Percentiles rank a stretch among this genome's conserved stretches.
Evolutionary conservation across 1,140 invertebrate genomes (phyloP).

Genomic region (Drosophila nikananu): DNA sequence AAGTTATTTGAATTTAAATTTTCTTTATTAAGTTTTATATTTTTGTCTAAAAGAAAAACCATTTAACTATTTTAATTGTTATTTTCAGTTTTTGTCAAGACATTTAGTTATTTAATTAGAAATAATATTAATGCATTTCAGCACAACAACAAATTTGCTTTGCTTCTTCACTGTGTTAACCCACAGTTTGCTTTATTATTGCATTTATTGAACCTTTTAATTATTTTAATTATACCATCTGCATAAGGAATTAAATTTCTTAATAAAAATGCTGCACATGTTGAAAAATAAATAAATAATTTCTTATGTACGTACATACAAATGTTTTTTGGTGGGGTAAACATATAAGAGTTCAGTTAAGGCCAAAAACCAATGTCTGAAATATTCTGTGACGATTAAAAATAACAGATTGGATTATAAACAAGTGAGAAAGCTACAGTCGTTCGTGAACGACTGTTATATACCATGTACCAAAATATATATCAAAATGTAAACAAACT

Average conservation of each 20-base stretch:
- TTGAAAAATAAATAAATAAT: constrained; percentile 19
- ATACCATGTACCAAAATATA: too few relatives aligned
- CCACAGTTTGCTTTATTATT: background rate
- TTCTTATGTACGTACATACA: background rate
- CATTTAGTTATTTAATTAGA: background rate
- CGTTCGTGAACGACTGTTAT: too few relatives aligned
- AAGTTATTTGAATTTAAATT: constrained; percentile 4
- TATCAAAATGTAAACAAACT: too few relatives aligned
- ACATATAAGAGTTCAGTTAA: constrained; percentile 11
- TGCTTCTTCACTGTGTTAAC: background rate
- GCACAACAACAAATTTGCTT: background rate
- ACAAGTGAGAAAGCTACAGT: too few relatives aligned
- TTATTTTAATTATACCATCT: constrained; percentile 25
- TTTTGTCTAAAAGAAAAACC: background rate
- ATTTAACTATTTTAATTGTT: background rate
- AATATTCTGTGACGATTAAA: constrained; percentile 5
- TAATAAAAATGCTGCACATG: background rate
- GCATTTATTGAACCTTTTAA: constrained; percentile 19
- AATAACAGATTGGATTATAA: constrained; percentile 3
- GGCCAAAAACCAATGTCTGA: background rate
- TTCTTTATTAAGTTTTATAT: background rate
- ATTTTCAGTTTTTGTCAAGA: background rate
- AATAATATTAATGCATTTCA: background rate
- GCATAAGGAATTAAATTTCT: background rate
- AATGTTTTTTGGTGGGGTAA: background rate